These are phyloP conservation scores for Rhorus exstirpatorius DNA, from an alignment of 2,888 invertebrate genomes.

Conservation along the genomic window DNA sequence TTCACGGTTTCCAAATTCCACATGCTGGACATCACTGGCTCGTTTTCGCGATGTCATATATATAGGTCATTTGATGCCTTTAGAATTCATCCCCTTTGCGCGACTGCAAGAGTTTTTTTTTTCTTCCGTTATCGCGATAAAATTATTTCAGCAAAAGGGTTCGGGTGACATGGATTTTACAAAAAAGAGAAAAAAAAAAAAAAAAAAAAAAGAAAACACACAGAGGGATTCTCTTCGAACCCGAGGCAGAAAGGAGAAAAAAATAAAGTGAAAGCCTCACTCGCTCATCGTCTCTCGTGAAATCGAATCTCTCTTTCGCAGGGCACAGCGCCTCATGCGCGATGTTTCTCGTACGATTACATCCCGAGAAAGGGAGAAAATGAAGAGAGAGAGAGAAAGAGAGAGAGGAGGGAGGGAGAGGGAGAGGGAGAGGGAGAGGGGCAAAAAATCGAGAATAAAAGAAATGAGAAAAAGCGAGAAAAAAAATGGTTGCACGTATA, in stretches of 20 bases:
- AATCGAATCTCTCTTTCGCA: conserved; percentile 47
- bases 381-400: conserved; percentile 16
- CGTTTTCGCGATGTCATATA: too few relatives aligned
- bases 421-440: conserved; percentile 38
- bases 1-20: too few relatives aligned
- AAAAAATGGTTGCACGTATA: conserved; percentile 23
- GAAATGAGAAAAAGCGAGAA: conserved; percentile 26
- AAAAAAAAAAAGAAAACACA: too few relatives aligned
- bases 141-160: conserved; percentile 20
- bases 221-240: conserved; percentile 7
- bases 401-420: conserved; percentile 44
- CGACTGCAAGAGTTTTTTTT: too few relatives aligned
- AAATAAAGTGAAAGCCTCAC: conserved; percentile 19
- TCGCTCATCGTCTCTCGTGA: conserved; percentile 35
- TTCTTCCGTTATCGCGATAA: too few relatives aligned
- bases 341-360: conserved; percentile 37
- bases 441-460: conserved; percentile 1
- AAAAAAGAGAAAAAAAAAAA: conserved; percentile 3
- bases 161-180: background rate
- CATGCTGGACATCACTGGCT: too few relatives aligned
- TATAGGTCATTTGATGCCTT: too few relatives aligned
- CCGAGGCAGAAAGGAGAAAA: conserved; percentile 3
- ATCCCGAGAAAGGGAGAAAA: conserved; percentile 33
- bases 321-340: background rate
- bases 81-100: too few relatives aligned